phyloP scores from a whole-genome alignment of 2,888 invertebrate species.

The Philereme vetulata region DNA sequence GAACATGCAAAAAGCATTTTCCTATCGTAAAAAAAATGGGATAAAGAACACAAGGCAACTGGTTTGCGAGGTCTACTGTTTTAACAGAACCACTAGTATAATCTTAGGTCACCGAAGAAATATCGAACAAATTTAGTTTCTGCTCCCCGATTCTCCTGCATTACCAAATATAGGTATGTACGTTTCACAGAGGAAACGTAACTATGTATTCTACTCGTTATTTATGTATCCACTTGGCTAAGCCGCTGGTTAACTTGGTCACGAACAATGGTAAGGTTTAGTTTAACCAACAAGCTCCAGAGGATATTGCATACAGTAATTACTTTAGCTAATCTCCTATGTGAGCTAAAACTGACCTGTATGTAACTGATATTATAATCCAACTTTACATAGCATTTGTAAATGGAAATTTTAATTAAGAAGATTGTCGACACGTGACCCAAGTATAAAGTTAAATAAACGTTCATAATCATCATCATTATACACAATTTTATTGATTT shows the following conservation, averaged over 20 bases:
- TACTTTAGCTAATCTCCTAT: conserved; percentile 33
- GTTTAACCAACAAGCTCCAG: conserved; percentile 23
- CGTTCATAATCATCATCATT: no score
- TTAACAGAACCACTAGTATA: no score
- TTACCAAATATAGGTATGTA: no score
- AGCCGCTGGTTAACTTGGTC: conserved; percentile 20
- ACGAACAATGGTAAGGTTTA: conserved; percentile 17
- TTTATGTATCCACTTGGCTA: conserved; percentile 17
- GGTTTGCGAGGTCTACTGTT: no score
- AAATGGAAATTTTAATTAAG: background rate
- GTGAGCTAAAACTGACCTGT: conserved; percentile 16
- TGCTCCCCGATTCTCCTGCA: no score
- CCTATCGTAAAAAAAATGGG: no score
- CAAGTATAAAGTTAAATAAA: background rate
- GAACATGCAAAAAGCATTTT: no score
- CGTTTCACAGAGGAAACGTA: conserved; percentile 8
- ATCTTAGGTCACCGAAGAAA: no score
- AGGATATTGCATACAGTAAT: conserved; percentile 35
- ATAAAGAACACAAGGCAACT: no score
- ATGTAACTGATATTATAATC: conserved; percentile 4
- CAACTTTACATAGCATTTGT: background rate
- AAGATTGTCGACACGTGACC: no score
- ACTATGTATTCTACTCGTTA: conserved; percentile 13
- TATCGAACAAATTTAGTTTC: no score
- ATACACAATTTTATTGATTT: no score